A percentile compares a stretch with the other conserved stretches of the same genome.
phyloP scores from a whole-genome alignment of 2,113 vertebrate species.

The Urocynchramus pylzowi region DNA sequence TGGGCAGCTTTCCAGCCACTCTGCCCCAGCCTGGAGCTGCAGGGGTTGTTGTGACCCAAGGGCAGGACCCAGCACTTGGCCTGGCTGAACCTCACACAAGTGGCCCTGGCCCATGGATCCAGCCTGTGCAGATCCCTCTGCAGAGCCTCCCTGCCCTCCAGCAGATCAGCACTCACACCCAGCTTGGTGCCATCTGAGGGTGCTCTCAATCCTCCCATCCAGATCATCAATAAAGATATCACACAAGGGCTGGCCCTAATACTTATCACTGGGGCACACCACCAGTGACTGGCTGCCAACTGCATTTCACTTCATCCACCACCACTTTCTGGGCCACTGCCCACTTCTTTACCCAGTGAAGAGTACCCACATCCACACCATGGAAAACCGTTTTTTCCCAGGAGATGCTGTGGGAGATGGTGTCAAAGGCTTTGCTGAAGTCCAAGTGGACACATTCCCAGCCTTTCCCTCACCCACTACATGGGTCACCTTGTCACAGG shows the following conservation, averaged over 20 bases:
- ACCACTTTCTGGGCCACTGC: background rate
- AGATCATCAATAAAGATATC: background rate
- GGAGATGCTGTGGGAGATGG: too few relatives aligned
- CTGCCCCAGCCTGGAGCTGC: background rate
- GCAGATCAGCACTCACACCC: background rate
- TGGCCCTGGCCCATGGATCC: background rate
- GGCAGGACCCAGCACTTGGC: too few relatives aligned
- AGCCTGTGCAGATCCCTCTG: background rate
- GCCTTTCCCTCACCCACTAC: background rate
- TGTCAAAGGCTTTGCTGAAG: background rate
- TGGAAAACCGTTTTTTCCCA: too few relatives aligned
- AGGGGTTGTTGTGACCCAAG: too few relatives aligned
- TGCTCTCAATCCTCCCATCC: background rate
- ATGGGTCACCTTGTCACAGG: background rate
- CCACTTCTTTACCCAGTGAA: background rate
- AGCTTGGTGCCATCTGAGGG: background rate
- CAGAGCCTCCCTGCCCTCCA: background rate
- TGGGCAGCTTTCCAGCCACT: background rate
- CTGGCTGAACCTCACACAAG: accelerated
- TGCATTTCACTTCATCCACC: too few relatives aligned
- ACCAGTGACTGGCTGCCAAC: too few relatives aligned
- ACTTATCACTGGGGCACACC: too few relatives aligned
- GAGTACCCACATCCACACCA: too few relatives aligned
- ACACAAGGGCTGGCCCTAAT: background rate
- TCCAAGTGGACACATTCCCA: background rate